Evolutionary conservation across 35 echinoderm and acorn worm genomes (phyloP), one percentile per base, ranked within the genome.

Genomic region (Ophioderma brevispina): DNA sequence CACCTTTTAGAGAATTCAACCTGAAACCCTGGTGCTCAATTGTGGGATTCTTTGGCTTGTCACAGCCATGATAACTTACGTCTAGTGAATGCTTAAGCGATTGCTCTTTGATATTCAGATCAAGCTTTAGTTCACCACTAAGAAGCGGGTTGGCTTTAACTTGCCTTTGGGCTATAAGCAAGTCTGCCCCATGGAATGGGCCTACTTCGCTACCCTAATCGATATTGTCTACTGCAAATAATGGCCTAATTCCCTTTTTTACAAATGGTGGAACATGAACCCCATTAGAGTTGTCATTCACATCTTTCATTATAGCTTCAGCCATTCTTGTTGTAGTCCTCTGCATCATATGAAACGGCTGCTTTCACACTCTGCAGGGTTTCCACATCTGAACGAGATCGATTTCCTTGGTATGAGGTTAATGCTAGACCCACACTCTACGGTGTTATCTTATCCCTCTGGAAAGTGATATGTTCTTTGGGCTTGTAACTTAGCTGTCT

Each of bases 241-340:
- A 37, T 5, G 80, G 80, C 35, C 80, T 81, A 36, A 81, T 41
- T 81, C 80, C 80, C 31, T 41, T 10, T 40, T 81, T 81, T 41
- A 81, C 80, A 81, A 81, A 81, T 5, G 80, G 80, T 36, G 80
- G 80, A 15, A 81, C 31, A 15, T 81, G 80, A 10, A 41, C 80
- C 5, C 80, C 80, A 21, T 81, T 21, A 13, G 6, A 5, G 38
- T 81, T 81, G 80, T 41, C 14, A 81, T 81, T 81, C 23, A 81
- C 10, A 35, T 81, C 80, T 41, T 81, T 14, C 5, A 81, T 81
- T 36, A 81, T 35, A 14, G 33, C 80, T 35, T 36, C 38, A 6
- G 38, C 80, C 33, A 81, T 81, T 41, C 46, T 52, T 21, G 46
- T 52, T 52, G 46, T 52, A 52, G 10, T 81, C 80, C 38, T 13